Conservation (phyloP, 2,113 vertebrate species). For the Eidolon helvum region DNA sequence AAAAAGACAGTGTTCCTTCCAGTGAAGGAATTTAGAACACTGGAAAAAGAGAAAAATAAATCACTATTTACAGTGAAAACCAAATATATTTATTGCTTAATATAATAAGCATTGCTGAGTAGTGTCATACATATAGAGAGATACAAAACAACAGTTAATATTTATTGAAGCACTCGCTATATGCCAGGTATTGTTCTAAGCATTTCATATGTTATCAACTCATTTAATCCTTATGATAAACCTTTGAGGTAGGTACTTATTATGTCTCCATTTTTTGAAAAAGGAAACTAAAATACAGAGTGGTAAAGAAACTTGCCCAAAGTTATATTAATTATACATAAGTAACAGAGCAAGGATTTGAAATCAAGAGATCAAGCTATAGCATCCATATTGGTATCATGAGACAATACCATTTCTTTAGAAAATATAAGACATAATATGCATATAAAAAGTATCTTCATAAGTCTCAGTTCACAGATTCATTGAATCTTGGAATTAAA, state of each 20-base stretch:
- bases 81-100: not conserved
- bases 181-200: not conserved
- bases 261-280: not conserved
- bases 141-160: not conserved
- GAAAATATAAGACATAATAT: not conserved
- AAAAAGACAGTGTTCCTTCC: not conserved
- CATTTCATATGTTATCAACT: not conserved
- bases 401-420: not conserved
- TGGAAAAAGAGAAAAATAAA: not conserved
- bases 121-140: not conserved
- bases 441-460: not conserved
- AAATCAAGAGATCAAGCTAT: not conserved
- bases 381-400: not conserved
- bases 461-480: not conserved
- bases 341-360: not conserved
- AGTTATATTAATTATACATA: not conserved
- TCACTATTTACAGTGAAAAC: not conserved
- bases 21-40: not conserved
- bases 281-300: not conserved
- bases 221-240: not conserved
- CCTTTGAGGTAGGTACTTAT: not conserved
- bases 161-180: not conserved
- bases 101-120: not conserved
- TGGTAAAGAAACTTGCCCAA: not conserved
- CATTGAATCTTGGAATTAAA: not conserved